Percentiles rank a stretch among this genome's conserved stretches.
Evolutionary conservation across 2,113 vertebrate genomes (phyloP).

Genomic region (Melanerpes aurifrons): DNA sequence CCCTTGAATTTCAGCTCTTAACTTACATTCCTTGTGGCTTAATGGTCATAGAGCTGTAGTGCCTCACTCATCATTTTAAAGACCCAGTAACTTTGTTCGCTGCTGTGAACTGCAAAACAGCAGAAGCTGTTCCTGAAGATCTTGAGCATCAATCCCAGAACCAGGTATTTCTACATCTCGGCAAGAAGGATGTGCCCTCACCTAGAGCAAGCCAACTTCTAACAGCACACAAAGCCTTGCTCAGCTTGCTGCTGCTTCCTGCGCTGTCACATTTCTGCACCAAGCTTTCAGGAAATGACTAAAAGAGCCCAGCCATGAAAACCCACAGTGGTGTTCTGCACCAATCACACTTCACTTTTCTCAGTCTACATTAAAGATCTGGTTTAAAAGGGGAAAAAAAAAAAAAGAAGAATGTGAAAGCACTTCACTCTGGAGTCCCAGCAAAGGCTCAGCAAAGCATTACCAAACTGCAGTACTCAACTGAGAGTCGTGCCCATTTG

Average conservation of each 20-base stretch:
- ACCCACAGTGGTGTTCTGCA: slow-evolving; percentile 42
- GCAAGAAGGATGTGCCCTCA: slow-evolving; percentile 20
- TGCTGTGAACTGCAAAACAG: slow-evolving; percentile 19
- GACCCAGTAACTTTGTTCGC: slow-evolving; percentile 30
- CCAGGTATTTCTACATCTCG: slow-evolving; percentile 34
- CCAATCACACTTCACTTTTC: slow-evolving; percentile 58
- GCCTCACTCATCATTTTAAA: slow-evolving; percentile 52
- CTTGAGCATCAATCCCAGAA: slow-evolving; percentile 16
- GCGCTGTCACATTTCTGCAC: slow-evolving; percentile 47
- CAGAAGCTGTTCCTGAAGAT: slow-evolving; percentile 62
- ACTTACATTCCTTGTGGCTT: background rate
- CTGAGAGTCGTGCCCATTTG: background rate
- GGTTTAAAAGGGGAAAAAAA: slow-evolving; percentile 10
- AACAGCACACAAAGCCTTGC: slow-evolving; percentile 5
- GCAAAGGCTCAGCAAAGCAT: background rate
- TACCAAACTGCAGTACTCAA: background rate
- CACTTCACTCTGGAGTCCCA: slow-evolving; percentile 2
- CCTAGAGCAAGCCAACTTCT: background rate
- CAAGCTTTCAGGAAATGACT: slow-evolving; percentile 77
- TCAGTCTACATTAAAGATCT: slow-evolving; percentile 43
- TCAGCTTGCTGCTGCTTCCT: slow-evolving; percentile 58
- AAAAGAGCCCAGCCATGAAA: slow-evolving; percentile 69
- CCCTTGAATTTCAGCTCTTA: slow-evolving; percentile 8
- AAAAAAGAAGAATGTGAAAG: slow-evolving; percentile 40
- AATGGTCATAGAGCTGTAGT: background rate